phyloP scores from a whole-genome alignment of 2,797 vertebrate genomes.

The Apogon talboti region DNA sequence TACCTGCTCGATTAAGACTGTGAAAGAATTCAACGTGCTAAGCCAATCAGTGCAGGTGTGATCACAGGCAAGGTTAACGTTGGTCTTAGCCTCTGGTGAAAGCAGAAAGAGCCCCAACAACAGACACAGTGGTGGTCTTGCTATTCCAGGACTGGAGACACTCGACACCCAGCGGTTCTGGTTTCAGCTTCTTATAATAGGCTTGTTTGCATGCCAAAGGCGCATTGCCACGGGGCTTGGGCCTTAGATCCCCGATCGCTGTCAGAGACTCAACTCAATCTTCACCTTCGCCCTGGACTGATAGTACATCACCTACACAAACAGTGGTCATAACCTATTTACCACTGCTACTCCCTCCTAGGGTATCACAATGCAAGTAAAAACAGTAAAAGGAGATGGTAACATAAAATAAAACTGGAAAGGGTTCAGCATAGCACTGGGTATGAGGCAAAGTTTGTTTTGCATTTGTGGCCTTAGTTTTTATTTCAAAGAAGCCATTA shows the following conservation, averaged over 20 bases:
- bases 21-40: background rate
- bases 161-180: conserved; percentile 65
- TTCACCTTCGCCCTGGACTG: conserved; percentile 31
- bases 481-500: conserved; percentile 32
- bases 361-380: background rate
- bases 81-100: conserved; percentile 13
- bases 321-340: conserved; percentile 53
- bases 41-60: conserved; percentile 25
- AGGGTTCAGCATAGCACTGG: background rate
- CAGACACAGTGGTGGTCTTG: conserved; percentile 72
- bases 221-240: conserved; percentile 27
- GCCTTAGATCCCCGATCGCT: conserved; percentile 50
- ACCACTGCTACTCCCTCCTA: background rate
- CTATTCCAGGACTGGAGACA: conserved; percentile 78
- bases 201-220: conserved; percentile 67
- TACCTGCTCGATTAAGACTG: background rate
- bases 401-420: background rate
- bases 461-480: conserved; percentile 6
- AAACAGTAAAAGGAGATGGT: background rate
- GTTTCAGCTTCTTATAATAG: conserved; percentile 80
- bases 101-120: conserved; percentile 62
- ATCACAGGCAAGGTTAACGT: conserved; percentile 13
- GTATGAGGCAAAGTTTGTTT: background rate
- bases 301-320: conserved; percentile 39
- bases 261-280: conserved; percentile 48